phyloP scores from a whole-genome alignment of 2,888 invertebrate genomes.

The Smittia sp. region DNA sequence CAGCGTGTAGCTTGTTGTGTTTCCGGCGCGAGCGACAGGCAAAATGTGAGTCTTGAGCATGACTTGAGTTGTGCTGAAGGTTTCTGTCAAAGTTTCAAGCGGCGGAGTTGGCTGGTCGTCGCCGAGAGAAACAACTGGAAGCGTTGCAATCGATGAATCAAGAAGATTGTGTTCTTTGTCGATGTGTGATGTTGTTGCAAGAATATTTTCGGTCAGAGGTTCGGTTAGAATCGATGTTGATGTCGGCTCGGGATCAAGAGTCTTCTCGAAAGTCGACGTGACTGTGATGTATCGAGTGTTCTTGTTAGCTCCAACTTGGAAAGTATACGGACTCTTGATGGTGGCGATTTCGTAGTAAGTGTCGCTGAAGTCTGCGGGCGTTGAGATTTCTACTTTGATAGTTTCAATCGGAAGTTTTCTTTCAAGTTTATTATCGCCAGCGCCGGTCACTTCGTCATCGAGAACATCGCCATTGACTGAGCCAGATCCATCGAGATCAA shows the following conservation, averaged over 20 bases:
- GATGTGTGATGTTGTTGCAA: constrained; percentile 73
- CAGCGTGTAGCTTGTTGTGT: constrained; percentile 75
- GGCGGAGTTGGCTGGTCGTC: constrained; percentile 80
- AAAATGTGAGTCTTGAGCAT: constrained; percentile 85
- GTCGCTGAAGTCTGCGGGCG: constrained; percentile 80
- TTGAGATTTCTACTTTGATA: constrained; percentile 82
- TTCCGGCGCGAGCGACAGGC: constrained; percentile 73
- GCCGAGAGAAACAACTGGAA: constrained; percentile 74
- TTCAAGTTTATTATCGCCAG: constrained; percentile 59
- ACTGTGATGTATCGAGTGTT: constrained; percentile 86
- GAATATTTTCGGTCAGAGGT: constrained; percentile 82
- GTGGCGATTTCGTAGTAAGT: constrained; percentile 87
- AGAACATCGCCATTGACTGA: constrained; percentile 63
- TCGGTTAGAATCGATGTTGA: constrained; percentile 64
- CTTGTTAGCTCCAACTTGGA: constrained; percentile 83
- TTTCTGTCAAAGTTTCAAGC: constrained; percentile 83
- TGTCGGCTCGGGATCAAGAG: constrained; percentile 61
- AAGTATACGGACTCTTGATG: constrained; percentile 84
- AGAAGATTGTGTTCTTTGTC: constrained; percentile 66
- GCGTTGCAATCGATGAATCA: constrained; percentile 77
- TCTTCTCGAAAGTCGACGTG: constrained; percentile 80
- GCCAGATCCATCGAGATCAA: constrained; percentile 72
- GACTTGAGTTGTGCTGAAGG: constrained; percentile 85
- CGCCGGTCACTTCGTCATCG: constrained; percentile 61
- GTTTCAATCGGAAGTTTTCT: constrained; percentile 71